Conservation (phyloP, 2,888 invertebrate genomes). For the Epinotia demarniana region DNA sequence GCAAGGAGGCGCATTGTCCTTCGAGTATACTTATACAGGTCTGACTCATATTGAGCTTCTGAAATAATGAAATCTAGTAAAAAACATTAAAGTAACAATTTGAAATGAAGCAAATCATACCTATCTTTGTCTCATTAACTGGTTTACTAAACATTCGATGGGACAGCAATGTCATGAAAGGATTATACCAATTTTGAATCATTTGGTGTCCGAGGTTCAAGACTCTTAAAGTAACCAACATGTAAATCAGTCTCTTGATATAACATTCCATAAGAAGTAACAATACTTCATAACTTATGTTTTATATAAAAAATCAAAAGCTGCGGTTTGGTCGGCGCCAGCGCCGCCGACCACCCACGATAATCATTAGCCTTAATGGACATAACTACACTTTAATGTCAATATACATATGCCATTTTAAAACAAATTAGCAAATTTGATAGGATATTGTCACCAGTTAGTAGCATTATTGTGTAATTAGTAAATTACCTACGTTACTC, state of each 20-base stretch:
- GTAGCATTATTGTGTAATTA: background rate
- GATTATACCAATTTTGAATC: no score
- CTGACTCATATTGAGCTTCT: no score
- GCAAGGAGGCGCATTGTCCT: no score
- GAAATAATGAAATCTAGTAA: no score
- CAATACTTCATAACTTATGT: slow-evolving; percentile 44
- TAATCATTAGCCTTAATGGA: slow-evolving; percentile 23
- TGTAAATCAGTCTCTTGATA: background rate
- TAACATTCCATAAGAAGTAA: slow-evolving; percentile 1
- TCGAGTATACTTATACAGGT: no score
- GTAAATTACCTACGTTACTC: background rate
- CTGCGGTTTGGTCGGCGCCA: slow-evolving; percentile 48
- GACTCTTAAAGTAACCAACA: background rate
- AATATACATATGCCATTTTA: background rate
- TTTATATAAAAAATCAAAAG: slow-evolving; percentile 44
- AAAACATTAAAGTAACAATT: no score
- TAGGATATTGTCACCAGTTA: background rate
- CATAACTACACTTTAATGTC: slow-evolving; percentile 5
- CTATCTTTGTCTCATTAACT: no score
- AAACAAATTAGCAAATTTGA: background rate
- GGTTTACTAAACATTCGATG: no score
- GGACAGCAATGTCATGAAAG: no score
- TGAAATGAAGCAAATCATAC: no score
- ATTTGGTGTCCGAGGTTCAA: no score
- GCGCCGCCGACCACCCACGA: slow-evolving; percentile 48